Percentiles rank a stretch among this genome's conserved stretches.
Evolutionary conservation across 1,140 invertebrate species (phyloP).

Genomic region (Procambarus virginalis): DNA sequence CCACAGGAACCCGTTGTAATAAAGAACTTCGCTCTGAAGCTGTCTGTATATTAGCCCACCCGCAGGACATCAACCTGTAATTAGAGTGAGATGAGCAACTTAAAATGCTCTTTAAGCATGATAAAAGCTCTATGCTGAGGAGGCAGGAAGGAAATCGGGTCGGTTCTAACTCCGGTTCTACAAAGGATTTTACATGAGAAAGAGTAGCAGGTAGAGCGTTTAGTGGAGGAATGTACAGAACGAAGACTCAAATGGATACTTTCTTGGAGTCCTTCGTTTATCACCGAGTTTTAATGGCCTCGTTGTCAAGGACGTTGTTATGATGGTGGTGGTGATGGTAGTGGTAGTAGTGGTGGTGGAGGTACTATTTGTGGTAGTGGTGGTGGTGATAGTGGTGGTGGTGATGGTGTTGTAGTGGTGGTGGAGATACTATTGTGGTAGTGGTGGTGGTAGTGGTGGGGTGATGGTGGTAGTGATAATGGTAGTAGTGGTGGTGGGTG

Average conservation of each 20-base stretch:
- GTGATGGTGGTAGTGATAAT: not conserved
- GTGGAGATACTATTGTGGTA: not conserved
- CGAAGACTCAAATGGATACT: not conserved
- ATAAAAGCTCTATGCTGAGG: not conserved
- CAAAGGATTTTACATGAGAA: constrained; percentile 10
- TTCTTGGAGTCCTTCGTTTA: not conserved
- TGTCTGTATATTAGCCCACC: too few species aligned
- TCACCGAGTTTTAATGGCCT: constrained; percentile 7
- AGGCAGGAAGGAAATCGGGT: not conserved
- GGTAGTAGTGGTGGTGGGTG: not conserved
- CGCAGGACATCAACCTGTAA: too few species aligned
- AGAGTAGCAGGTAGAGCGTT: not conserved
- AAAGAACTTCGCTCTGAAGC: too few species aligned
- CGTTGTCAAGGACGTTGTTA: not conserved
- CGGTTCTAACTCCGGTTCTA: too few species aligned
- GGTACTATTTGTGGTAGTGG: not conserved
- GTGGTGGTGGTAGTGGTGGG: not conserved
- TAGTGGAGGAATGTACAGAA: not conserved
- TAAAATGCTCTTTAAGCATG: not conserved
- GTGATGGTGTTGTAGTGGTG: constrained; percentile 5
- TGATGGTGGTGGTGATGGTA: not conserved
- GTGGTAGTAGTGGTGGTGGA: constrained; percentile 2
- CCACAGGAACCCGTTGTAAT: too few species aligned
- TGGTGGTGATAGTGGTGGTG: constrained; percentile 4
- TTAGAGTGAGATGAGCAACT: too few species aligned